Percentiles rank a stretch among this genome's conserved stretches.
phyloP scores from a whole-genome alignment of 1,140 invertebrate species.

The Sarcophaga peregrina region DNA sequence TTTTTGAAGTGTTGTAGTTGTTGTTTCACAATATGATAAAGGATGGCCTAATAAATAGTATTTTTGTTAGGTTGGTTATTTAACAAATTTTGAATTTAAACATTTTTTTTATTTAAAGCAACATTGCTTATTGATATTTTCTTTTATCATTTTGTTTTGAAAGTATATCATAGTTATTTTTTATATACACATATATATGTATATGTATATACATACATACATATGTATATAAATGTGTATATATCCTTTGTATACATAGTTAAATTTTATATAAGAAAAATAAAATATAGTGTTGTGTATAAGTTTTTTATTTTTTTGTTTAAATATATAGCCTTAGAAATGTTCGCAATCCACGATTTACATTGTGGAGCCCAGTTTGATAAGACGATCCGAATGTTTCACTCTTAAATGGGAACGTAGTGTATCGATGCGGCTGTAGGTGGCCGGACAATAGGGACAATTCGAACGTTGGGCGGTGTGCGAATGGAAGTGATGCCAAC shows the following conservation, averaged over 20 bases:
- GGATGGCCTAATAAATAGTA: background rate
- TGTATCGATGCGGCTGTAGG: constrained; percentile 87
- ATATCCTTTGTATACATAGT: too few species aligned
- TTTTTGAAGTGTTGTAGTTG: too few species aligned
- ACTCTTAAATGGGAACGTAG: constrained; percentile 79
- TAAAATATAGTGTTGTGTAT: constrained; percentile 39
- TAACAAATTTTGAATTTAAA: background rate
- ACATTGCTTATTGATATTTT: constrained; percentile 3
- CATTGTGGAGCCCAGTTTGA: constrained; percentile 62
- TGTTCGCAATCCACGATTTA: constrained; percentile 48
- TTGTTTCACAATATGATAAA: background rate
- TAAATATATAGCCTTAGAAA: constrained; percentile 34
- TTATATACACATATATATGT: background rate
- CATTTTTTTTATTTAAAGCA: background rate
- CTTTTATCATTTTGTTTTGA: background rate
- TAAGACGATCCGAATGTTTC: constrained; percentile 74
- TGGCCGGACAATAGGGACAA: constrained; percentile 85
- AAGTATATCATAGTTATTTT: background rate
- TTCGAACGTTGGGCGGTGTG: constrained; percentile 81
- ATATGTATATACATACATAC: background rate
- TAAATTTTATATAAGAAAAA: too few species aligned
- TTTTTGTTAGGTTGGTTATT: background rate
- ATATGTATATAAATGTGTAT: too few species aligned
- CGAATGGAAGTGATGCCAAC: constrained; percentile 88
- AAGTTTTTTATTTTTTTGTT: constrained; percentile 20